Evolutionary conservation across 1,140 invertebrate species (phyloP).

Genomic region (Drosophila nigrodunni): DNA sequence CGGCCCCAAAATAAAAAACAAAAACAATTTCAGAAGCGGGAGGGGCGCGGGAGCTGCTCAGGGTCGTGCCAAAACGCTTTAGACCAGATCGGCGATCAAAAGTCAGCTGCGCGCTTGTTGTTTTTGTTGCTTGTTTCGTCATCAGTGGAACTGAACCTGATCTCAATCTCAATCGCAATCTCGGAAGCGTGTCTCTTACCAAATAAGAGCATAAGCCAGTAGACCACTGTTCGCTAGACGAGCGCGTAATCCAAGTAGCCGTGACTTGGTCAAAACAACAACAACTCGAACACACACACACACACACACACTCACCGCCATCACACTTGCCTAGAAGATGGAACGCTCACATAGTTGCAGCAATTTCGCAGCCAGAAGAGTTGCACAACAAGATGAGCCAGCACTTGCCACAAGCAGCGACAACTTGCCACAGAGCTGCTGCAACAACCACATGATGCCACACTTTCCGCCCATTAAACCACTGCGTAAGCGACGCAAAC

Average conservation of each 20-base stretch:
- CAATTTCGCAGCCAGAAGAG: constrained; percentile 59
- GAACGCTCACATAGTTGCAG: constrained; percentile 72
- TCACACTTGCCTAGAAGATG: constrained; percentile 28
- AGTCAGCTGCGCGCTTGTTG: background rate
- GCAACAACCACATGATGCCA: constrained; percentile 16
- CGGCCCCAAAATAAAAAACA: constrained; percentile 28
- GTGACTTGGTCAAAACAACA: constrained; percentile 52
- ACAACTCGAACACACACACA: constrained; percentile 13
- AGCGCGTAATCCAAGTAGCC: constrained; percentile 65
- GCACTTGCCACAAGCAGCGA: constrained; percentile 57
- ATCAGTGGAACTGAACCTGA: background rate
- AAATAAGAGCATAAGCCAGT: constrained; percentile 66
- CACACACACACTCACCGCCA: background rate
- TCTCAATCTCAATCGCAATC: constrained; percentile 18
- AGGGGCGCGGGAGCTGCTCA: constrained; percentile 1
- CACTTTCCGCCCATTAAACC: constrained; percentile 69
- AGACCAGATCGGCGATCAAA: background rate
- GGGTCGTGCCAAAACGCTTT: constrained; percentile 2
- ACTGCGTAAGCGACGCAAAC: constrained; percentile 60
- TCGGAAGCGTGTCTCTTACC: constrained; percentile 52
- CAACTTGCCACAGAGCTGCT: constrained; percentile 45
- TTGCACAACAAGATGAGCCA: constrained; percentile 14
- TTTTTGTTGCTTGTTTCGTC: background rate
- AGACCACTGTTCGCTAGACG: background rate
- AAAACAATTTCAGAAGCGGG: constrained; percentile 23